Base-by-base conservation (phyloP, 2,797 vertebrate genomes). In the Percopsis omiscomaycus region DNA sequence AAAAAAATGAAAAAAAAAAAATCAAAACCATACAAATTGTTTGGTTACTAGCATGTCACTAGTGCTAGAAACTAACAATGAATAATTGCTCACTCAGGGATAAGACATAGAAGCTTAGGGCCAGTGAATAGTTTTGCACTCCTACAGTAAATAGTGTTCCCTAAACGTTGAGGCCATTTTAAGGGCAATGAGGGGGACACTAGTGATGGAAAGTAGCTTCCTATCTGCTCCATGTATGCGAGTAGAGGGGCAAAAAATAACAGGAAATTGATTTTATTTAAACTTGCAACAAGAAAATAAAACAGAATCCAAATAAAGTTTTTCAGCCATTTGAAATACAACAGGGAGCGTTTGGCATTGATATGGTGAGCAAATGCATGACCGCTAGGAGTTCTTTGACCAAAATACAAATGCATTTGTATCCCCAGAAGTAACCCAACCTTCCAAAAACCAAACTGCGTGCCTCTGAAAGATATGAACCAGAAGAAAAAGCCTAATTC, bases 11-110 rank as follows among this genome's bases (percentile, higher is more conserved):
- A 37, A 28, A 11, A 56, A 44, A 59, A 64, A 47, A 64, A 86
- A 84, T 81, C 79, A 85, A 84, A 89, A 83, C 71, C 77, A 89
- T 89, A 90, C 87, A 90, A 89, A 89, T 85, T 77, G 89, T 90
- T 89, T 90, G 85, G 88, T 90, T 86, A 78, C 89, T 89, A 89
- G 88, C 89, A 84, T 77, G 79, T 74, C 86, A 82, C 88, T 89
- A 84, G 85, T 85, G 86, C 89, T 86, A 90, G 86, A 74, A 89
- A 79, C 85, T 84, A 89, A 88, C 83, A 76, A 86, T 80, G 84
- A 75, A 86, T 73, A 80, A 69, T 73, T 76, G 75, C 71, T 84
- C 80, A 75, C 64, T 83, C 59, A n/a, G 83, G 73, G 77, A 64
- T 67, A 73, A 80, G 69, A 77, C 75, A 64, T 75, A 74, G 74